Evolutionary conservation across 2,797 vertebrate species (phyloP).

Genomic region (Lagothrix lagotricha): DNA sequence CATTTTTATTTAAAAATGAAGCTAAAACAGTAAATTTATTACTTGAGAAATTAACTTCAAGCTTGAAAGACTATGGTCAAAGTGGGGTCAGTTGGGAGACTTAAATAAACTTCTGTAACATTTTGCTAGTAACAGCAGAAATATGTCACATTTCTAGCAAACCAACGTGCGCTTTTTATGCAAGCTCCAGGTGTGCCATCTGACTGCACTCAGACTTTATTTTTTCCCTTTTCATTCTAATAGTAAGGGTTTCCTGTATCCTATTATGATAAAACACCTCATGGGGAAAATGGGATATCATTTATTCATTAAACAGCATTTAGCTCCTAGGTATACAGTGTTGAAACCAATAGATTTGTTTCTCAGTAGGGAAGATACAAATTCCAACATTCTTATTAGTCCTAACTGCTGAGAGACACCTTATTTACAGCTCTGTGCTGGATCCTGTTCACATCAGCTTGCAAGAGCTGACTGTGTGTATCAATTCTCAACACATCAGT

Average conservation of each 20-base stretch:
- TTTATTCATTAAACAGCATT: not conserved
- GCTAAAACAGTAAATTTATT: not conserved
- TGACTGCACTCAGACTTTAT: not conserved
- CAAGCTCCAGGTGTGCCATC: not conserved
- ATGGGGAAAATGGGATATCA: not conserved
- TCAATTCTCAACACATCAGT: not conserved
- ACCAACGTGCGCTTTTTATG: not conserved
- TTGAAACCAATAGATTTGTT: not conserved
- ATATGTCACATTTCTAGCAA: not conserved
- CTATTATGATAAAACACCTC: not conserved
- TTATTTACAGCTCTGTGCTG: not conserved
- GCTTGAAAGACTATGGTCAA: not conserved
- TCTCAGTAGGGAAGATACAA: not conserved
- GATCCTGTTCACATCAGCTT: not conserved
- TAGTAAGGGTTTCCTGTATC: not conserved
- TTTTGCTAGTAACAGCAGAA: not conserved
- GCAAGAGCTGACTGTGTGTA: not conserved
- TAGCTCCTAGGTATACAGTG: not conserved
- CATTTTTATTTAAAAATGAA: conserved; percentile 48
- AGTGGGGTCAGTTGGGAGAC: not conserved
- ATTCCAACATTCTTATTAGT: not conserved
- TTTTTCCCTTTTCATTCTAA: not conserved
- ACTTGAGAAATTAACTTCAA: not conserved
- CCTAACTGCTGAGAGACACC: not conserved
- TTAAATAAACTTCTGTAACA: not conserved